Evolutionary conservation across 2,797 vertebrate species (phyloP).

Genomic region (Acridotheres tristis): DNA sequence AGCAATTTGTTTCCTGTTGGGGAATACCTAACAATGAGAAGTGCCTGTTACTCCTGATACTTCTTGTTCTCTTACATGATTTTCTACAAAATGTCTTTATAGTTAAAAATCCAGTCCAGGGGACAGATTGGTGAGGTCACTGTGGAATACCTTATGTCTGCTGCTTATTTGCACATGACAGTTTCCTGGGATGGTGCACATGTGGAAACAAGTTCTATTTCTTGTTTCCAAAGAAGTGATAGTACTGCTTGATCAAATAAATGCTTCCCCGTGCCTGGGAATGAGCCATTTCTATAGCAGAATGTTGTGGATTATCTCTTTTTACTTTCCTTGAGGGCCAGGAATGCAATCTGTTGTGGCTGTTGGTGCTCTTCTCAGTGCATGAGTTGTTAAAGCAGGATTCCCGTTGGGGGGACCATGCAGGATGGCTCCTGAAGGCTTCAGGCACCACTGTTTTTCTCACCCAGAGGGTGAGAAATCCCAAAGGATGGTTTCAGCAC

Average conservation of each 20-base stretch:
- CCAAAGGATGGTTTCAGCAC: not conserved
- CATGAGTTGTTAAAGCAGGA: not conserved
- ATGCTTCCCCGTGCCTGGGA: not conserved
- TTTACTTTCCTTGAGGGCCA: not conserved
- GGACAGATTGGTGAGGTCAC: not conserved
- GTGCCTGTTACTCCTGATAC: not conserved
- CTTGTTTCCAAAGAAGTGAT: not conserved
- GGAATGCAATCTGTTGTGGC: not conserved
- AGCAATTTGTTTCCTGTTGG: not conserved
- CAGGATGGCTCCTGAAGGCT: not conserved
- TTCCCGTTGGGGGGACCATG: not conserved
- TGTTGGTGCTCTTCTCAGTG: not conserved
- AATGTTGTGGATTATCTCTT: not conserved
- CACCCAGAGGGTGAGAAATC: not conserved
- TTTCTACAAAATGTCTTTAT: not conserved
- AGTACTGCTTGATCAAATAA: slow-evolving; percentile 22
- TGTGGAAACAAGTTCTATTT: not conserved
- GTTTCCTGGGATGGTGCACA: not conserved
- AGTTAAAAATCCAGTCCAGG: not conserved
- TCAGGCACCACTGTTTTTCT: not conserved
- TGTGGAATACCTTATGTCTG: not conserved
- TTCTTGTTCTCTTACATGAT: not conserved
- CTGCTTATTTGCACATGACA: not conserved
- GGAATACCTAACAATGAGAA: not conserved
- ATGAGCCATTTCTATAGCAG: not conserved